A percentile compares a stretch with the other conserved stretches of the same genome.
Evolutionary conservation across 2,113 vertebrate genomes (phyloP).

Genomic region (Lepus americanus): DNA sequence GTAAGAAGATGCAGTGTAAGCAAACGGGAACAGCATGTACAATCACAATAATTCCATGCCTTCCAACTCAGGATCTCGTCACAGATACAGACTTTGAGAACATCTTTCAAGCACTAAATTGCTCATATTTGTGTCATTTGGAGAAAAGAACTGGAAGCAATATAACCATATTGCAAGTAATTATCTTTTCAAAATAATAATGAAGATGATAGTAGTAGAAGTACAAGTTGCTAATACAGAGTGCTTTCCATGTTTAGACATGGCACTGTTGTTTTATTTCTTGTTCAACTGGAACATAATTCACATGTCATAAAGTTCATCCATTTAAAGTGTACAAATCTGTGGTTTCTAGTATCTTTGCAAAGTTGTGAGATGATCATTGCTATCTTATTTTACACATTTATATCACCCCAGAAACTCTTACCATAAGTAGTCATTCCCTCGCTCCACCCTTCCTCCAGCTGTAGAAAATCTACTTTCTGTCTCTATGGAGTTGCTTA

Average conservation of each 20-base stretch:
- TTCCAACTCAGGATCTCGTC: not conserved
- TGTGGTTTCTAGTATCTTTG: not conserved
- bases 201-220: not conserved
- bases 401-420: not conserved
- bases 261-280: not conserved
- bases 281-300: not conserved
- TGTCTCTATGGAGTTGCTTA: not conserved
- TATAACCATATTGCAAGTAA: constrained; percentile 1
- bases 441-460: accelerated
- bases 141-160: constrained; percentile 2
- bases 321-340: not conserved
- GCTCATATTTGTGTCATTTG: constrained; percentile 12
- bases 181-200: not conserved
- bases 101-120: not conserved
- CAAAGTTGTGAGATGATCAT: not conserved
- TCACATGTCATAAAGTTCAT: not conserved
- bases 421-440: not conserved
- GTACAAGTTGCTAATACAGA: not conserved
- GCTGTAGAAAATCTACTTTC: not conserved
- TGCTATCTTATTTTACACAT: not conserved
- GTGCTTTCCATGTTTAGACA: not conserved
- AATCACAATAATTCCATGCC: not conserved
- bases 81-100: constrained; percentile 12
- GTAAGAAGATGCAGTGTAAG: constrained; percentile 53
- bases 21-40: not conserved